phyloP scores from a whole-genome alignment of 2,797 vertebrate species.

The Clarias platycephalus region DNA sequence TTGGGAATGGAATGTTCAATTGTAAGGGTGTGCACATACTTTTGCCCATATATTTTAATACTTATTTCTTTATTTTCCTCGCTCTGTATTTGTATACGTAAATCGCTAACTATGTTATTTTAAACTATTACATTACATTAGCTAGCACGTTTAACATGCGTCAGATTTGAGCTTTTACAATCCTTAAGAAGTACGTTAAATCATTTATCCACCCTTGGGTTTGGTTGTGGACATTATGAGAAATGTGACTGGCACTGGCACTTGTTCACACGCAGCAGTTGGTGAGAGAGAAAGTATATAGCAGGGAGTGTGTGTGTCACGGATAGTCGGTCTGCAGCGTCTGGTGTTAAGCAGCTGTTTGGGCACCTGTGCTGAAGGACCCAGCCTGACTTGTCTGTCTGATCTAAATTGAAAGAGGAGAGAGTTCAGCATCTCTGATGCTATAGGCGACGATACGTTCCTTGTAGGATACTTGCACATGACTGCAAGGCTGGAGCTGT shows the following conservation, averaged over 20 bases:
- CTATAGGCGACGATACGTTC: constrained; percentile 67
- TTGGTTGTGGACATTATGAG: not conserved
- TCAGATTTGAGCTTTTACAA: not conserved
- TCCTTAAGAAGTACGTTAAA: not conserved
- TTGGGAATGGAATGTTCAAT: not conserved
- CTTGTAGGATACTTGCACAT: constrained; percentile 72
- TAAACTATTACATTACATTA: not conserved
- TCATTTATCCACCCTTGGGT: not conserved
- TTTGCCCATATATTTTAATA: not conserved
- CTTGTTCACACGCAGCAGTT: not conserved
- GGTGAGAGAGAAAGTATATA: not conserved
- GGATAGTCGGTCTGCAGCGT: constrained; percentile 51
- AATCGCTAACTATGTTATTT: not conserved
- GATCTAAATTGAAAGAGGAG: constrained; percentile 35
- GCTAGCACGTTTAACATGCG: not conserved
- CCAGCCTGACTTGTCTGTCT: constrained; percentile 59
- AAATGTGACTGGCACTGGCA: not conserved
- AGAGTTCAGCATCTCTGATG: constrained; percentile 47
- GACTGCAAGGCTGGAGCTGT: constrained; percentile 66
- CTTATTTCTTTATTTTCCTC: not conserved
- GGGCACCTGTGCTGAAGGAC: constrained; percentile 69
- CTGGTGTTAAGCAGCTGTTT: constrained; percentile 73
- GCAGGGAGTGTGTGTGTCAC: constrained; percentile 57
- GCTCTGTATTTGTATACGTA: not conserved
- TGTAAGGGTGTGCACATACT: no score